phyloP scores from a whole-genome alignment of 2,113 vertebrate genomes.

The Pteruthius melanotis region DNA sequence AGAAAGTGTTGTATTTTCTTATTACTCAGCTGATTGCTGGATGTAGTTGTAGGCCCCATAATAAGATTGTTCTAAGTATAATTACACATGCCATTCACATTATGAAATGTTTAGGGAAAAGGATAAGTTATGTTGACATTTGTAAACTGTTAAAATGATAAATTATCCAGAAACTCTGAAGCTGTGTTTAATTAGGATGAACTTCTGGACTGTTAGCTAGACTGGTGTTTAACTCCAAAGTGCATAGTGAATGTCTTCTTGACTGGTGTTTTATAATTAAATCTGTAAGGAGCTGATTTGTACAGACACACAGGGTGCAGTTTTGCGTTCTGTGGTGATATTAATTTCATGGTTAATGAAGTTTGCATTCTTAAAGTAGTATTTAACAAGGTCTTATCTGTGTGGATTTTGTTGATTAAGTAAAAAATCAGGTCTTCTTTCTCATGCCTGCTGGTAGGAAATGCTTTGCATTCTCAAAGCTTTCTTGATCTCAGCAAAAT shows the following conservation, averaged over 20 bases:
- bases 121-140: neutral
- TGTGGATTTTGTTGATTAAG: conserved; percentile 8
- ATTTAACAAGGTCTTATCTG: conserved; percentile 27
- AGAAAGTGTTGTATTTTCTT: neutral
- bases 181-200: conserved; percentile 36
- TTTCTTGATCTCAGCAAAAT: neutral
- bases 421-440: neutral
- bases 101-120: conserved; percentile 25
- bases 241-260: neutral
- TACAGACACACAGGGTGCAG: neutral
- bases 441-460: neutral
- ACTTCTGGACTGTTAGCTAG: conserved; percentile 21
- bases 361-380: conserved; percentile 7
- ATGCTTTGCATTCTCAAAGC: neutral
- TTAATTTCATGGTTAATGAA: conserved; percentile 61
- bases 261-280: conserved; percentile 23
- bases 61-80: conserved; percentile 33
- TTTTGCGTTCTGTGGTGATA: neutral
- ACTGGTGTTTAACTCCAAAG: neutral
- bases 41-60: neutral
- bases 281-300: neutral
- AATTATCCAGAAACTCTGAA: neutral
- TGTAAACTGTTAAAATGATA: conserved; percentile 25
- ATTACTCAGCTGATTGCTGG: neutral
- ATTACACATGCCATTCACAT: neutral